Conservation (phyloP, 2,113 vertebrate genomes). For the Dipodomys spectabilis region DNA sequence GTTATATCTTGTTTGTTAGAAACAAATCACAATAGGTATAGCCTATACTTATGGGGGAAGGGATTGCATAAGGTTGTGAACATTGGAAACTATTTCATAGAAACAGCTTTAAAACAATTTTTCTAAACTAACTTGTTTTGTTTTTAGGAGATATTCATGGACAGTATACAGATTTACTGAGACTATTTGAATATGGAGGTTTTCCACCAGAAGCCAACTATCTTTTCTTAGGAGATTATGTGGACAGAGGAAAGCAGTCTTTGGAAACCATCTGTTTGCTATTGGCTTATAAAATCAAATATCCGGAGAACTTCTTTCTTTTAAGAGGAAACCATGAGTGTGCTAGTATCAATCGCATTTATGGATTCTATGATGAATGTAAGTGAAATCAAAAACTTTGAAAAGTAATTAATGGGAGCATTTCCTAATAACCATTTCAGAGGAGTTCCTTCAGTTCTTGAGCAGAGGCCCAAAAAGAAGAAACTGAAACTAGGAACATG, state of each 20-base stretch:
- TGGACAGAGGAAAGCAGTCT: constrained; percentile 98
- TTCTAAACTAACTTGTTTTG: constrained; percentile 50
- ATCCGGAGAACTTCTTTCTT: constrained; percentile 99
- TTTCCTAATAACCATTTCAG: neutral
- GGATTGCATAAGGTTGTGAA: neutral
- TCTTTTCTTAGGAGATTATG: constrained; percentile 98
- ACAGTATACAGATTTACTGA: constrained; percentile 98
- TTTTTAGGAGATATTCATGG: constrained; percentile 97
- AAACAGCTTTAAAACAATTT: constrained; percentile 49
- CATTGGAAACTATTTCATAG: neutral
- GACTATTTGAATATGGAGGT: constrained; percentile 98
- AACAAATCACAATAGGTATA: constrained; percentile 19
- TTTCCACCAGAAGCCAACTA: constrained; percentile 99
- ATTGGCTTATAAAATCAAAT: constrained; percentile 99
- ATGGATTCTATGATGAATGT: constrained; percentile 98
- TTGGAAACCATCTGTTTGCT: constrained; percentile 99
- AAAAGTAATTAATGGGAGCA: neutral
- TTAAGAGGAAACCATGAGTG: constrained; percentile 98
- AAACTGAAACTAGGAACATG: constrained; percentile 20
- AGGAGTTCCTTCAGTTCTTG: neutral
- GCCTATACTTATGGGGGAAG: neutral
- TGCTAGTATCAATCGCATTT: constrained; percentile 99
- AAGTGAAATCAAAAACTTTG: constrained; percentile 82
- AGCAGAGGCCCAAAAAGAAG: neutral
- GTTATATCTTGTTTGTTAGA: neutral